phyloP scores from a whole-genome alignment of 35 echinoderm and acorn worm species.

The Hemicentrotus pulcherrimus region DNA sequence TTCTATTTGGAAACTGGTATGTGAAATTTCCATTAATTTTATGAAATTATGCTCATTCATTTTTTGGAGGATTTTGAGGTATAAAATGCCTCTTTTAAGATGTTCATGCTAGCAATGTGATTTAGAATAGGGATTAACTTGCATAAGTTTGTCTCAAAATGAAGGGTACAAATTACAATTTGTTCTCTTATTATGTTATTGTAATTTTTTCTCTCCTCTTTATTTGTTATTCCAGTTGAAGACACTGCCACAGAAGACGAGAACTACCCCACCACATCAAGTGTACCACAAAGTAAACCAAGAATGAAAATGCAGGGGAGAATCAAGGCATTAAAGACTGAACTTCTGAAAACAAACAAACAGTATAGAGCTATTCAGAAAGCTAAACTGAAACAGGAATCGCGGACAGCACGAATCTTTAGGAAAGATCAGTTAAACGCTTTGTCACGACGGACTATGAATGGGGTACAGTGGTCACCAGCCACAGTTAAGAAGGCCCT shows the following conservation, averaged over 20 bases:
- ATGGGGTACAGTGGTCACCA: constrained; percentile 25
- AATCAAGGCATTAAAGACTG: constrained; percentile 16
- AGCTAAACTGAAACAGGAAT: constrained; percentile 21
- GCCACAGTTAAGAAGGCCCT: constrained; percentile 9
- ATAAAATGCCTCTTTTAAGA: not conserved
- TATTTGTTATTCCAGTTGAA: constrained; percentile 36
- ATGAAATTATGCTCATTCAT: not conserved
- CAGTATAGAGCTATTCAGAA: constrained; percentile 13
- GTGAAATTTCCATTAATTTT: not conserved
- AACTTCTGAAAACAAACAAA: constrained; percentile 17
- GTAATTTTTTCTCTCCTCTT: constrained; percentile 32
- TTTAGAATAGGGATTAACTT: not conserved
- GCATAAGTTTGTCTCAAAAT: constrained; percentile 35
- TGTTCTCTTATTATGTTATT: constrained; percentile 21
- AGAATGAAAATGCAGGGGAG: constrained; percentile 21
- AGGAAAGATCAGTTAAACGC: constrained; percentile 24
- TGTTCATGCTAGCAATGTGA: not conserved
- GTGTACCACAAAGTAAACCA: not conserved
- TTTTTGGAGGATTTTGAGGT: not conserved
- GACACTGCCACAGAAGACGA: constrained; percentile 38
- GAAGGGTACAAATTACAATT: constrained; percentile 25
- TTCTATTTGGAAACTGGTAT: constrained; percentile 15
- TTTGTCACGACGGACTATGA: not conserved
- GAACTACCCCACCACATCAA: not conserved
- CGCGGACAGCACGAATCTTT: constrained; percentile 5